Percentiles rank a stretch among this genome's conserved stretches.
Conservation (phyloP, 2,797 vertebrate species). For the Sparidentex hasta region DNA sequence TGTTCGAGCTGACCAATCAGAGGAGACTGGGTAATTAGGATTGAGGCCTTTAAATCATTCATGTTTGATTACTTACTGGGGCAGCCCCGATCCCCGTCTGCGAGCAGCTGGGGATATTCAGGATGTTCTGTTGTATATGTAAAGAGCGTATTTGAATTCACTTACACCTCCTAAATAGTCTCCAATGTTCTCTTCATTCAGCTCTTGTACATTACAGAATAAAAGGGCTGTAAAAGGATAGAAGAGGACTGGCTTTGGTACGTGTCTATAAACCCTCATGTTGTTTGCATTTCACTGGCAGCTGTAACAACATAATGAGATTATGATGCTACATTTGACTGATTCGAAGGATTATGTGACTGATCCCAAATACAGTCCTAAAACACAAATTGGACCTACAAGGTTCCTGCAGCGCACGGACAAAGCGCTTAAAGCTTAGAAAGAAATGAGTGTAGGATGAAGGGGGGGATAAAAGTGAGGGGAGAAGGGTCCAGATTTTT, state of each 20-base stretch:
- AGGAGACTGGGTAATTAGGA: too few relatives aligned
- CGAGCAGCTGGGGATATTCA: too few relatives aligned
- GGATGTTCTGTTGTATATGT: background rate
- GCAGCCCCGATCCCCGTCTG: too few relatives aligned
- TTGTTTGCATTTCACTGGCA: constrained; percentile 7
- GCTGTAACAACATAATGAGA: constrained; percentile 29
- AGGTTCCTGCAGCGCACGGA: constrained; percentile 11
- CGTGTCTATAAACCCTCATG: constrained; percentile 1
- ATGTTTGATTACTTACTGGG: too few relatives aligned
- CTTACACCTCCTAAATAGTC: background rate
- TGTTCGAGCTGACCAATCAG: too few relatives aligned
- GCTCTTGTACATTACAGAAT: background rate
- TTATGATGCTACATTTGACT: constrained; percentile 42
- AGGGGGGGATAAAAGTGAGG: constrained; percentile 30
- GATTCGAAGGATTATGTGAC: constrained; percentile 37
- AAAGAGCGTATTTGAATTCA: background rate
- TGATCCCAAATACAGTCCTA: constrained; percentile 40
- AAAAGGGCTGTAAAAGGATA: background rate
- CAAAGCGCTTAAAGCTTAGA: constrained; percentile 33
- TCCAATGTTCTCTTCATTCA: background rate
- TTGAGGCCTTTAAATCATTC: too few relatives aligned
- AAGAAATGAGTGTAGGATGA: constrained; percentile 51
- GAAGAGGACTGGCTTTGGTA: background rate
- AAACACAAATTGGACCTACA: constrained; percentile 16
- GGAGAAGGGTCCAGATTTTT: constrained; percentile 34